Evolutionary conservation across 2,888 invertebrate genomes (phyloP).

Genomic region (Tenthredo scrophulariae): DNA sequence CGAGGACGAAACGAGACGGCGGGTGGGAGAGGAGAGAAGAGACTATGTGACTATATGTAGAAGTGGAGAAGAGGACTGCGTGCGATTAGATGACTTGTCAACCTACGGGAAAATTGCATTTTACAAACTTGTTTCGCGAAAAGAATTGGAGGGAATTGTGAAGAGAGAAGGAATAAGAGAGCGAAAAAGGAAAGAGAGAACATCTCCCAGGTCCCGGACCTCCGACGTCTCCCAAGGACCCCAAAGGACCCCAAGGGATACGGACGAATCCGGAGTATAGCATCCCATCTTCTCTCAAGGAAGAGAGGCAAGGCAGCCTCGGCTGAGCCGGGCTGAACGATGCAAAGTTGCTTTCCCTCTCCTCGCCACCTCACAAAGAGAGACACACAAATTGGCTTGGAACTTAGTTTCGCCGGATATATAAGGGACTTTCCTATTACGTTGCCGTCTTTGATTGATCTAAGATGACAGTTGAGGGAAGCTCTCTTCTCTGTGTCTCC

Average conservation of each 20-base stretch:
- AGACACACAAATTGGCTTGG: conserved; percentile 76
- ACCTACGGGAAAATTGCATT: conserved; percentile 82
- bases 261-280: conserved; percentile 48
- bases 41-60: conserved; percentile 5
- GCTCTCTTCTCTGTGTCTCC: conserved; percentile 24
- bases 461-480: conserved; percentile 71
- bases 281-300: conserved; percentile 52
- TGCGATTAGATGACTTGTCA: conserved; percentile 82
- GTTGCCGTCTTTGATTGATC: conserved; percentile 75
- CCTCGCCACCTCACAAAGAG: conserved; percentile 73
- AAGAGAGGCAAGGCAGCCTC: conserved; percentile 48
- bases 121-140: conserved; percentile 81
- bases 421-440: conserved; percentile 77
- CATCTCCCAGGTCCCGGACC: conserved; percentile 55
- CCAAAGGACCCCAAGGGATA: conserved; percentile 42
- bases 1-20: background rate
- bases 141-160: conserved; percentile 81
- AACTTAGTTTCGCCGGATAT: conserved; percentile 76
- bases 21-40: conserved; percentile 35
- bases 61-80: conserved; percentile 65
- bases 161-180: conserved; percentile 71
- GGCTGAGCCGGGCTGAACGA: conserved; percentile 64
- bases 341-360: conserved; percentile 69
- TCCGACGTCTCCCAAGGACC: conserved; percentile 40
- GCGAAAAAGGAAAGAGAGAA: conserved; percentile 51